phyloP scores from a whole-genome alignment of 2,113 vertebrate species.

The Zosterops pallidus region DNA sequence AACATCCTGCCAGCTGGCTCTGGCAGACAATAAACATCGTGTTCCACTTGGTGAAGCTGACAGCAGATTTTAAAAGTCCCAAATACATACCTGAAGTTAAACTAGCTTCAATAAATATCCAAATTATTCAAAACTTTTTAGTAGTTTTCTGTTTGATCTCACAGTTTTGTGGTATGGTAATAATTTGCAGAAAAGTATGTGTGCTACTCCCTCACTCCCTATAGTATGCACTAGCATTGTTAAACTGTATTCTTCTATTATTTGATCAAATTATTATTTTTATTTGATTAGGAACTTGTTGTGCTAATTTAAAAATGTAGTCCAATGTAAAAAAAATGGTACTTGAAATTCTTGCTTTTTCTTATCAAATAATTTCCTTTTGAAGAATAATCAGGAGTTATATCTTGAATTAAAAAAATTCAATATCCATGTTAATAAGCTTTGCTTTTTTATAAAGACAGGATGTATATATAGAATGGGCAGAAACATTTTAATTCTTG shows the following conservation, averaged over 20 bases:
- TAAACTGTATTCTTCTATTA: not conserved
- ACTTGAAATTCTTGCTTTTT: not conserved
- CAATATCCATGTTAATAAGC: not conserved
- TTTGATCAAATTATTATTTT: not conserved
- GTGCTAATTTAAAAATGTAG: not conserved
- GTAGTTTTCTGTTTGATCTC: not conserved
- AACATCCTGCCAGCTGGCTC: not conserved
- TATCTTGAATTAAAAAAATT: not conserved
- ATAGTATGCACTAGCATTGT: not conserved
- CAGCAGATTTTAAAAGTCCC: not conserved
- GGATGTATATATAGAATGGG: not conserved
- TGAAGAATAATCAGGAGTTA: not conserved
- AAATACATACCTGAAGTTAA: not conserved
- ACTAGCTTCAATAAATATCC: not conserved
- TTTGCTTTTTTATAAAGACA: not conserved
- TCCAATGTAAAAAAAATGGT: not conserved
- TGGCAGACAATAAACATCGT: not conserved
- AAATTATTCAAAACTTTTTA: not conserved
- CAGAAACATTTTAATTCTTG: not conserved
- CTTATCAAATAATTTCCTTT: not conserved
- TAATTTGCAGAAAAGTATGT: not conserved
- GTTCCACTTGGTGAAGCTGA: not conserved
- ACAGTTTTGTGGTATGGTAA: not conserved
- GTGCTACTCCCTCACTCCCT: not conserved
- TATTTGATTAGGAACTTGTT: not conserved